Percentiles rank a stretch among this genome's conserved stretches.
Conservation (phyloP, 2,888 invertebrate species). For the Candidula unifasciata region DNA sequence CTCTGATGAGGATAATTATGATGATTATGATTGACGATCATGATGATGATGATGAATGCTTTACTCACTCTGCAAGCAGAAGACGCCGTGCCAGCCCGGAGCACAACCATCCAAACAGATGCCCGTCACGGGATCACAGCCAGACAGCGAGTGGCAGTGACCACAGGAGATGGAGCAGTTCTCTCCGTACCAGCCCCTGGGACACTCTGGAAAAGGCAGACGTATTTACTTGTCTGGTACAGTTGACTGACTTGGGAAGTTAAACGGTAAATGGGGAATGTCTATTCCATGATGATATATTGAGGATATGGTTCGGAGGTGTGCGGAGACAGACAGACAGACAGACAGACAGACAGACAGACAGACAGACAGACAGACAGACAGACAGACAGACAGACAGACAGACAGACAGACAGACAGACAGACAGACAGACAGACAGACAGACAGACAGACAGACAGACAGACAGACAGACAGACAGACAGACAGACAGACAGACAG, state of each 20-base stretch:
- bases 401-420: too few relatives aligned
- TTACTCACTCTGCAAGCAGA: conserved; percentile 61
- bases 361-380: too few relatives aligned
- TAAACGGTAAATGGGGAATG: too few relatives aligned
- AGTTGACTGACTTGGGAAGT: too few relatives aligned
- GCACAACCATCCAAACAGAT: conserved; percentile 75
- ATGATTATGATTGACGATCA: not conserved
- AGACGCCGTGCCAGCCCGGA: conserved; percentile 68
- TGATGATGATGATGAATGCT: not conserved
- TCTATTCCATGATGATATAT: too few relatives aligned
- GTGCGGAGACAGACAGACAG: not conserved
- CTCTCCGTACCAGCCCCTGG: conserved; percentile 59
- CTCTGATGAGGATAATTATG: too few relatives aligned
- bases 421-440: too few relatives aligned
- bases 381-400: too few relatives aligned
- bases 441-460: not conserved
- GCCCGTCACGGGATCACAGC: conserved; percentile 74
- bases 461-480: conserved; percentile 7
- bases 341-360: too few relatives aligned
- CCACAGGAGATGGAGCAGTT: conserved; percentile 63
- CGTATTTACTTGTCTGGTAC: too few relatives aligned
- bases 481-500: conserved; percentile 29
- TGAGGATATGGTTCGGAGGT: too few relatives aligned
- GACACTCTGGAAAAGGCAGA: conserved; percentile 58
- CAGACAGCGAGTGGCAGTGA: conserved; percentile 62